A percentile compares a stretch with the other conserved stretches of the same genome.
Evolutionary conservation across 2,113 vertebrate genomes (phyloP).

Genomic region (Sinocyclocheilus maitianheensis): DNA sequence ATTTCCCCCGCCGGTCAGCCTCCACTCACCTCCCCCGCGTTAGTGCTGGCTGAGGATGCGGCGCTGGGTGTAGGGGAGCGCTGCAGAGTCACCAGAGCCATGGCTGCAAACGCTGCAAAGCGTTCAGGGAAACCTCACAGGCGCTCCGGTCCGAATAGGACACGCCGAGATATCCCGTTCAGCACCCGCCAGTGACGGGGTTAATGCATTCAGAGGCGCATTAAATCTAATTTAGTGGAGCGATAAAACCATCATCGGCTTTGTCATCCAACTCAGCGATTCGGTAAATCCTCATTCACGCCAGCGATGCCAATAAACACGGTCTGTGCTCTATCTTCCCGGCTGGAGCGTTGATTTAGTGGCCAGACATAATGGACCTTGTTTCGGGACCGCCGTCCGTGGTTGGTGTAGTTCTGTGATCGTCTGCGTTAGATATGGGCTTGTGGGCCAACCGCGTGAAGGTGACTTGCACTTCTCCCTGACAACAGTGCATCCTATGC

Average conservation of each 20-base stretch:
- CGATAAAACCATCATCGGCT: constrained; percentile 56
- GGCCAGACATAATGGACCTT: constrained; percentile 10
- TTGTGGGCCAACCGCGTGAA: constrained; percentile 79
- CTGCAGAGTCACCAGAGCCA: constrained; percentile 95
- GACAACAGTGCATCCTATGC: constrained; percentile 52
- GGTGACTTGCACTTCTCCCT: constrained; percentile 71
- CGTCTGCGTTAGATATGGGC: constrained; percentile 38
- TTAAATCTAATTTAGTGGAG: constrained; percentile 59
- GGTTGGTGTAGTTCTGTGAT: constrained; percentile 43
- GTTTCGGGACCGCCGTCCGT: constrained; percentile 24
- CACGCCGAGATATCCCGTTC: constrained; percentile 49
- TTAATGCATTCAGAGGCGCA: constrained; percentile 73
- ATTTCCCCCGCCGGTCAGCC: constrained; percentile 29
- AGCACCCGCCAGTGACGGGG: constrained; percentile 69
- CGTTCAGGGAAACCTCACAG: constrained; percentile 24
- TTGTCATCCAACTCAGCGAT: constrained; percentile 60
- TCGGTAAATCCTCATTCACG: constrained; percentile 42
- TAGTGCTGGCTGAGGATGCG: constrained; percentile 85
- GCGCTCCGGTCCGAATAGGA: background rate
- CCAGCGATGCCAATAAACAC: constrained; percentile 24
- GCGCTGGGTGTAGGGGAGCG: constrained; percentile 92
- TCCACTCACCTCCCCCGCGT: constrained; percentile 72
- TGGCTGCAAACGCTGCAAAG: constrained; percentile 64
- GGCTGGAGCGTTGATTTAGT: constrained; percentile 8
- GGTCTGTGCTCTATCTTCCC: background rate